phyloP scores from a whole-genome alignment of 2,888 invertebrate genomes.

The Aromia moschata region DNA sequence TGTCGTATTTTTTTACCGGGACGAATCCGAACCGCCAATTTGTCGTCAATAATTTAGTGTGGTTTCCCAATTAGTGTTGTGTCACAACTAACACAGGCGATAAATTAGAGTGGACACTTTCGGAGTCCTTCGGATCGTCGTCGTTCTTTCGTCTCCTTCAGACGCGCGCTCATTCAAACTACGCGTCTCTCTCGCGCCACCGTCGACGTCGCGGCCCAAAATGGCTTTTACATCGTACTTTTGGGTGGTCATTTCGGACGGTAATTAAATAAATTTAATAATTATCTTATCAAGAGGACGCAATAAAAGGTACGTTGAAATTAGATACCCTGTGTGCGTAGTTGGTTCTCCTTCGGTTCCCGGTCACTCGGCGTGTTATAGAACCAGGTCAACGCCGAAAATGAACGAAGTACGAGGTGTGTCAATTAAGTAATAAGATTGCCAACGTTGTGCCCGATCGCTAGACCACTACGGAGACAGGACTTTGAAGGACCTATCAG shows the following conservation, averaged over 20 bases:
- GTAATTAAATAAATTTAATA: slow-evolving; percentile 17
- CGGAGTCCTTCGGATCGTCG: slow-evolving; percentile 20
- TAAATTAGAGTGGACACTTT: slow-evolving; percentile 54
- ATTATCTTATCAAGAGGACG: neutral
- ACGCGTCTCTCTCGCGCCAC: neutral
- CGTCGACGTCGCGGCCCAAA: slow-evolving; percentile 4
- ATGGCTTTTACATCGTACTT: neutral
- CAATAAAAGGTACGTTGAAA: slow-evolving; percentile 8
- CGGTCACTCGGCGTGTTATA: too few relatives aligned
- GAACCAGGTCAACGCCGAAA: too few relatives aligned
- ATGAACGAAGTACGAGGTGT: too few relatives aligned
- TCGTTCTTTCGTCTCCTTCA: slow-evolving; percentile 23
- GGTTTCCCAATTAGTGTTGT: slow-evolving; percentile 52
- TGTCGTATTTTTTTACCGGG: slow-evolving; percentile 10
- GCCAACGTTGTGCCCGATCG: too few relatives aligned
- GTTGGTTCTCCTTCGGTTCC: too few relatives aligned
- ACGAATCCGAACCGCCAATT: slow-evolving; percentile 30
- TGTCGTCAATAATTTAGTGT: slow-evolving; percentile 39
- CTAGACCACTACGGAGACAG: too few relatives aligned
- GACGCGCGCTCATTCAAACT: neutral
- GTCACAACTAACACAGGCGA: slow-evolving; percentile 54
- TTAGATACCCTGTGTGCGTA: too few relatives aligned
- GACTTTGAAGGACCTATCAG: too few relatives aligned
- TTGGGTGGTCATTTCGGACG: slow-evolving; percentile 16
- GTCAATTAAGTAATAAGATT: too few relatives aligned